A percentile compares a stretch with the other conserved stretches of the same genome.
phyloP scores from a whole-genome alignment of 2,797 vertebrate species.

The Cryptoprocta ferox region DNA sequence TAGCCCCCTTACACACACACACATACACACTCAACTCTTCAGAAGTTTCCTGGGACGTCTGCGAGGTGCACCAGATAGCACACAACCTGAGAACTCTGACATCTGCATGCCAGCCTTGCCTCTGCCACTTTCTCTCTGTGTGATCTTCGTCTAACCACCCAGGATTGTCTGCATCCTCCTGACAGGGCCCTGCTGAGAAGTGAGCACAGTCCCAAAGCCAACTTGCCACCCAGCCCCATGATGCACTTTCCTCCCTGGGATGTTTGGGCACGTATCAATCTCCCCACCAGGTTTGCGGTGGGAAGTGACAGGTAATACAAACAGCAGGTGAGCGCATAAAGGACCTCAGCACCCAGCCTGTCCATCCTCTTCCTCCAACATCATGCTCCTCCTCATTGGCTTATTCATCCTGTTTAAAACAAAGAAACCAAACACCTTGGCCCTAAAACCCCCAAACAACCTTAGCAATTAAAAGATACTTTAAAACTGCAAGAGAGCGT shows the following conservation, averaged over 20 bases:
- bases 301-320: not conserved
- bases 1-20: accelerated
- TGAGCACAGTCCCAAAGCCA: not conserved
- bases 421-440: not conserved
- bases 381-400: not conserved
- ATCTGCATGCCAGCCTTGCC: not conserved
- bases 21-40: too few species aligned
- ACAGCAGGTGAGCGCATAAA: accelerated
- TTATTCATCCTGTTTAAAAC: conserved; percentile 15
- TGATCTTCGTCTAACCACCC: not conserved
- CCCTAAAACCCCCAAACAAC: not conserved
- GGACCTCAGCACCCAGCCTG: not conserved
- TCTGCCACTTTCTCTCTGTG: not conserved
- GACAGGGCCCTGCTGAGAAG: not conserved
- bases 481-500: not conserved
- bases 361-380: not conserved
- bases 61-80: accelerated
- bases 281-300: not conserved
- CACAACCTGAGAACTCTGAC: not conserved
- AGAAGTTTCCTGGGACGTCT: not conserved
- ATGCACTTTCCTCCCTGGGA: not conserved
- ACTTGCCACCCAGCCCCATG: not conserved
- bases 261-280: not conserved
- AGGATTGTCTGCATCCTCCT: not conserved
- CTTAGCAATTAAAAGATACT: conserved; percentile 37